phyloP scores from a whole-genome alignment of 1,140 invertebrate species.

The Pectinophora gossypiella region DNA sequence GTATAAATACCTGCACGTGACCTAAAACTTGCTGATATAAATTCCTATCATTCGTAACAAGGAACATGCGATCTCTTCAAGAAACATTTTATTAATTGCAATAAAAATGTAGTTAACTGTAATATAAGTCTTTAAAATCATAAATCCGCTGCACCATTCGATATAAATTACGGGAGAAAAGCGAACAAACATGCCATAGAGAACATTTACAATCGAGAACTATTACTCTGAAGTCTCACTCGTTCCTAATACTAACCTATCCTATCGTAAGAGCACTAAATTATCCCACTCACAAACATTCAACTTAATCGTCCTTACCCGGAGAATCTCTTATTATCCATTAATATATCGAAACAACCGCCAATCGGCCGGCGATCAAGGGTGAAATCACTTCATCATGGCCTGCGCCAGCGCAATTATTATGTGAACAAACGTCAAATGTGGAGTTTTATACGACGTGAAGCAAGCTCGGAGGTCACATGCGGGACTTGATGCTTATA shows the following conservation, averaged over 20 bases:
- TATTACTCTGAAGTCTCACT: slow-evolving; percentile 2
- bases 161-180: too few species aligned
- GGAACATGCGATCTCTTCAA: too few species aligned
- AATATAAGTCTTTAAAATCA: too few species aligned
- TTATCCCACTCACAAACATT: slow-evolving; percentile 33
- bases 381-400: slow-evolving; percentile 46
- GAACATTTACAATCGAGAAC: too few species aligned
- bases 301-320: slow-evolving; percentile 30
- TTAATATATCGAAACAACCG: slow-evolving; percentile 39
- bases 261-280: slow-evolving; percentile 22
- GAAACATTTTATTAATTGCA: too few species aligned
- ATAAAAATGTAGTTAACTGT: too few species aligned
- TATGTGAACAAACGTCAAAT: slow-evolving; percentile 23
- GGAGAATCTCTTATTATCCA: slow-evolving; percentile 29
- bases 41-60: too few species aligned
- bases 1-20: too few species aligned
- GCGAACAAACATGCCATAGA: too few species aligned
- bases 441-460: slow-evolving; percentile 22
- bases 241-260: slow-evolving; percentile 11
- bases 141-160: too few species aligned
- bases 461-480: not conserved
- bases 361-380: slow-evolving; percentile 30
- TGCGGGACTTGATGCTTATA: not conserved
- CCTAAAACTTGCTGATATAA: too few species aligned
- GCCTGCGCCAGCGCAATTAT: slow-evolving; percentile 29